Conservation (phyloP, 2,888 invertebrate genomes). For the Piscicola geometra region DNA sequence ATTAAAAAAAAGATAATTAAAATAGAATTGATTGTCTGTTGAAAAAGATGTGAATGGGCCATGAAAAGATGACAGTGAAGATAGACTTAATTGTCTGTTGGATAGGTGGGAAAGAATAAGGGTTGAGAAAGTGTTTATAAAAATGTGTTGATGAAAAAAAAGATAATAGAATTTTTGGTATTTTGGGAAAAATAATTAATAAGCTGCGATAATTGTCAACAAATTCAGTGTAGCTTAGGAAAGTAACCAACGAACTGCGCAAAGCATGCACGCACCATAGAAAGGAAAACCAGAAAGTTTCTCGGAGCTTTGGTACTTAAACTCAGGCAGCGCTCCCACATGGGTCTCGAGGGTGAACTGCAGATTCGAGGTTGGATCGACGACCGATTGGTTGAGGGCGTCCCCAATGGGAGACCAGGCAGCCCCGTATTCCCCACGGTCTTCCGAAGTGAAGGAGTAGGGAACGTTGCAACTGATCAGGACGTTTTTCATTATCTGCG, state of each 20-base stretch:
- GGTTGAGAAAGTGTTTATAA: no score
- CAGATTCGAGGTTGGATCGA: not conserved
- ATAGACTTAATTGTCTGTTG: no score
- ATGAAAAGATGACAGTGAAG: no score
- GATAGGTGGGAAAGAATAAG: no score
- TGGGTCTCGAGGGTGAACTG: not conserved
- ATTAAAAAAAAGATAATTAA: no score
- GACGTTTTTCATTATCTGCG: constrained; percentile 14
- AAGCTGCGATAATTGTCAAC: not conserved
- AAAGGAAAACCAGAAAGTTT: constrained; percentile 56
- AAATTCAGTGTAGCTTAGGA: no score
- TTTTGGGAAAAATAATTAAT: no score
- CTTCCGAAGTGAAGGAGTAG: constrained; percentile 48
- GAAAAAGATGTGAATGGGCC: no score
- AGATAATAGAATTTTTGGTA: no score
- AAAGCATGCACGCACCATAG: constrained; percentile 53
- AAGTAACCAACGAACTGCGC: no score
- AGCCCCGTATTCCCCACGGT: constrained; percentile 46
- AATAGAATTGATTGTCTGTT: no score
- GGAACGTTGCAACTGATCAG: constrained; percentile 49
- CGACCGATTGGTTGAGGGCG: not conserved
- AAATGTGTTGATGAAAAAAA: no score
- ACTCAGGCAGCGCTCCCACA: constrained; percentile 44
- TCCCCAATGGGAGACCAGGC: constrained; percentile 46
- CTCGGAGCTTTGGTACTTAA: constrained; percentile 42